Base-by-base conservation (phyloP, 2,888 invertebrate species). In the Macrophya annulata region DNA sequence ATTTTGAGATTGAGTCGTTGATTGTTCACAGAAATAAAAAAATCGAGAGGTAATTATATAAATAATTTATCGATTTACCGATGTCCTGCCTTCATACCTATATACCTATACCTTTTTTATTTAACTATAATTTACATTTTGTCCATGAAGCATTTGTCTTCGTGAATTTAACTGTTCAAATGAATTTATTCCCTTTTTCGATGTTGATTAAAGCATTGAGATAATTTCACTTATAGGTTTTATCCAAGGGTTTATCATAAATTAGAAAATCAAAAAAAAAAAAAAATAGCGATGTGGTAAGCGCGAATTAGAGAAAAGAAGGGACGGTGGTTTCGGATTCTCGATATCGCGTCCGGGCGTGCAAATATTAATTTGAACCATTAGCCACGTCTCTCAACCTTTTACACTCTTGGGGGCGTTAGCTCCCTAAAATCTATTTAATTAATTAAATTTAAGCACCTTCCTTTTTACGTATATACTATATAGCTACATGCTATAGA, bases 51-150 rank as follows among this genome's bases (percentile, higher is more conserved):
- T 8, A n/a, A 17, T 77, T 77, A 55, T 37, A 77, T 77, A 55
- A 77, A 77, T 77, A 77, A 77, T 77, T 77, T 77, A 77, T 77
- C 17, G 31, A 12, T 21, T n/a, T n/a, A n/a, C 77, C 17, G 43
- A 45, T 48, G 48, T 76, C 74, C 48, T 21, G 10, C 45, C 74
- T 76, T 76, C 21, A 1, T 45, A 72, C 43, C 72, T 45, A 31
- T 31, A 31, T 17, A 10, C 71, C 40, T 4, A 71, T 45, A 74
- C 43, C 74, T 45, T 74, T 55, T n/a, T 77, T 51, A 37, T 77
- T 77, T 37, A 9, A 77, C 4, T 51, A n/a, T 17, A 31, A 77
- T 77, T 55, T 77, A 31, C 31, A 77, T 77, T 51, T 77, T 17
- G n/a, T 77, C 17, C 37, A 25, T 1, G 51, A 37, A 55, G 5